Conservation (phyloP, 2,797 vertebrate species). For the Vultur gryphus region DNA sequence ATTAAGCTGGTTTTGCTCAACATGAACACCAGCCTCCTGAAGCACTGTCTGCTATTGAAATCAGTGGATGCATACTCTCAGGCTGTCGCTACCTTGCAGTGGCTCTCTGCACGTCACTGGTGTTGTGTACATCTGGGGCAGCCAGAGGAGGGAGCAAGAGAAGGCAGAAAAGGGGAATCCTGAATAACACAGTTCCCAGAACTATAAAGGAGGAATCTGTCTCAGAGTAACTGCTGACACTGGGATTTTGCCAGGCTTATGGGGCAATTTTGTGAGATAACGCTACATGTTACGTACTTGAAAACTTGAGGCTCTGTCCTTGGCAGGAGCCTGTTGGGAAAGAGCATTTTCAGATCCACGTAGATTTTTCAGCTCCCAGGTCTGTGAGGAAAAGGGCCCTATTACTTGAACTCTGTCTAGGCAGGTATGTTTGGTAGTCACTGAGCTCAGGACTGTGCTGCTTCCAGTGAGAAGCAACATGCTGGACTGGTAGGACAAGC, state of each 20-base stretch:
- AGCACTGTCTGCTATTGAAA: background rate
- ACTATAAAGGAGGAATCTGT: background rate
- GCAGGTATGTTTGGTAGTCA: background rate
- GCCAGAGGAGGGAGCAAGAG: background rate
- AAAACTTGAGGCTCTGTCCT: background rate
- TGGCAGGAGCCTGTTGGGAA: background rate
- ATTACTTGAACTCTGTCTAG: background rate
- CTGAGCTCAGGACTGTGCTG: background rate
- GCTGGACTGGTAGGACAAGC: background rate
- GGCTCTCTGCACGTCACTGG: background rate
- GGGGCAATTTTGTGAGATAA: background rate
- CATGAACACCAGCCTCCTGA: background rate
- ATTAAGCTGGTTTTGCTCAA: slow-evolving; percentile 15
- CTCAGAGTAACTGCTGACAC: background rate
- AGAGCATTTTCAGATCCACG: background rate
- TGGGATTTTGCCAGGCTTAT: background rate
- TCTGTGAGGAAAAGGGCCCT: background rate
- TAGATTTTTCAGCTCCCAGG: background rate
- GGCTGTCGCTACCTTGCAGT: slow-evolving; percentile 20
- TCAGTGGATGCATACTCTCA: slow-evolving; percentile 3
- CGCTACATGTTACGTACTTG: fast-evolving
- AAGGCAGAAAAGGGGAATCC: background rate
- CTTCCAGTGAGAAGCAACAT: background rate
- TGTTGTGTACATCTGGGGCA: background rate
- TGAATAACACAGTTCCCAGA: background rate